These are phyloP conservation scores for Myotis lucifugus DNA, from an alignment of 2,113 vertebrate species.

Conservation along the genomic window DNA sequence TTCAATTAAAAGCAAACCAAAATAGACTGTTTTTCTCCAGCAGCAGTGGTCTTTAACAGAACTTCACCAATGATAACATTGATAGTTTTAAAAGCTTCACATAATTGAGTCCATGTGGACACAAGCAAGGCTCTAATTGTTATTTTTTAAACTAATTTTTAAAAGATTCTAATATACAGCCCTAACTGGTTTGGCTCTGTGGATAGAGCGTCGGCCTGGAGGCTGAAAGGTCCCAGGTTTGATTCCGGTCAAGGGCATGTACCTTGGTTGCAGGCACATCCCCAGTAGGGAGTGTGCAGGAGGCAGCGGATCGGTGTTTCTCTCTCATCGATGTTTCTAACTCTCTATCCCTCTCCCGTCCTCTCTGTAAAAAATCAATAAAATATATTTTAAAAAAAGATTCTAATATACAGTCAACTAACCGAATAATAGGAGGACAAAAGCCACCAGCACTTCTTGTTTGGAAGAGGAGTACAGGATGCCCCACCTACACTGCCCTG, in stretches of 20 bases:
- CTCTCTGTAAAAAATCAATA: too few relatives aligned
- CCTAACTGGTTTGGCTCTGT: too few relatives aligned
- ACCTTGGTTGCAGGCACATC: too few relatives aligned
- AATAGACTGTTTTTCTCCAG: constrained; percentile 19
- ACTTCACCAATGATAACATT: neutral
- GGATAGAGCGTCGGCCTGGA: too few relatives aligned
- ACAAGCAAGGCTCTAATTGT: neutral
- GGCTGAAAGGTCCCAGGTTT: too few relatives aligned
- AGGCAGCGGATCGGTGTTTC: too few relatives aligned
- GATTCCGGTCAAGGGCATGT: too few relatives aligned
- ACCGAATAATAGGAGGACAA: neutral
- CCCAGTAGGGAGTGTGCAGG: too few relatives aligned
- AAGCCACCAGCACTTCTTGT: neutral
- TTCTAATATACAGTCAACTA: neutral
- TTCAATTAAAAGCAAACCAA: constrained; percentile 24
- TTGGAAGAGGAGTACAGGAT: neutral
- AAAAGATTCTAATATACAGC: neutral
- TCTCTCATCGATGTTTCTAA: too few relatives aligned
- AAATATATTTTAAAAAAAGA: too few relatives aligned
- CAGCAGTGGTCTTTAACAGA: neutral
- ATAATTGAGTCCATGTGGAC: neutral
- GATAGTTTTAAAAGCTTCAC: neutral
- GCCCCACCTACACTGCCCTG: neutral
- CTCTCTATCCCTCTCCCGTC: too few relatives aligned
- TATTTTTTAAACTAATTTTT: neutral